phyloP scores from a whole-genome alignment of 2,888 invertebrate species.

The Aporophyla nigra region DNA sequence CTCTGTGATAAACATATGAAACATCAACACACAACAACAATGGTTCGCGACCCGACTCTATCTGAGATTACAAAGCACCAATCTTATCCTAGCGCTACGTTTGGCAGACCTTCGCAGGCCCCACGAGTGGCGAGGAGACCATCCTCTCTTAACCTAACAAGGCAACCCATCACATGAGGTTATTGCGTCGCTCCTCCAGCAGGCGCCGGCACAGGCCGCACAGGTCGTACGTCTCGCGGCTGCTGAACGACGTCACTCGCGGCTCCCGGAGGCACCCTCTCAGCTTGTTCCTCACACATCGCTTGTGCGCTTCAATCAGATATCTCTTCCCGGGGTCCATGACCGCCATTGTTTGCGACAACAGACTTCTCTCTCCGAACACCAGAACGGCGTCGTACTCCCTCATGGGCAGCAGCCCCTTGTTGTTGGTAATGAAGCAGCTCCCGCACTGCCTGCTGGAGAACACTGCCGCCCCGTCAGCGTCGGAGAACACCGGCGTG shows the following conservation, averaged over 20 bases:
- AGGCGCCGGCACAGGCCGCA: conserved; percentile 70
- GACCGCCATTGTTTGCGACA: conserved; percentile 67
- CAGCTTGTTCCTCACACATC: conserved; percentile 75
- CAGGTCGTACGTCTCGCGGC: conserved; percentile 65
- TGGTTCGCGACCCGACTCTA: conserved; percentile 1
- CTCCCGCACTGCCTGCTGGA: conserved; percentile 71
- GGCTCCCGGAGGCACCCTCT: conserved; percentile 73
- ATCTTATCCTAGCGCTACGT: conserved; percentile 32
- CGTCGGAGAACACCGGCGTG: conserved; percentile 72
- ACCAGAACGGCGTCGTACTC: conserved; percentile 80
- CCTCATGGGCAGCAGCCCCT: conserved; percentile 77
- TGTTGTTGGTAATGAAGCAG: conserved; percentile 82
- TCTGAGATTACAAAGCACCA: conserved; percentile 52
- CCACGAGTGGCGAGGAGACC: conserved; percentile 25
- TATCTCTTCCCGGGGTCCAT: conserved; percentile 77
- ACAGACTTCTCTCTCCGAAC: conserved; percentile 63
- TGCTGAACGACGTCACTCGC: conserved; percentile 71
- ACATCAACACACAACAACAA: conserved; percentile 53
- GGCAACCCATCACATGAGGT: conserved; percentile 40
- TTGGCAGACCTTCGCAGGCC: conserved; percentile 44
- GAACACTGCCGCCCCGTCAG: conserved; percentile 77
- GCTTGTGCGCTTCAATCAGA: conserved; percentile 68
- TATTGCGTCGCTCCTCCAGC: conserved; percentile 19
- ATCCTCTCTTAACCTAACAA: conserved; percentile 51
- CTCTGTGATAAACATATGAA: conserved; percentile 24